Conservation (phyloP, 30 jellyfish, hydroid and myxozoan genomes). For the Cassiopea xamachana region DNA sequence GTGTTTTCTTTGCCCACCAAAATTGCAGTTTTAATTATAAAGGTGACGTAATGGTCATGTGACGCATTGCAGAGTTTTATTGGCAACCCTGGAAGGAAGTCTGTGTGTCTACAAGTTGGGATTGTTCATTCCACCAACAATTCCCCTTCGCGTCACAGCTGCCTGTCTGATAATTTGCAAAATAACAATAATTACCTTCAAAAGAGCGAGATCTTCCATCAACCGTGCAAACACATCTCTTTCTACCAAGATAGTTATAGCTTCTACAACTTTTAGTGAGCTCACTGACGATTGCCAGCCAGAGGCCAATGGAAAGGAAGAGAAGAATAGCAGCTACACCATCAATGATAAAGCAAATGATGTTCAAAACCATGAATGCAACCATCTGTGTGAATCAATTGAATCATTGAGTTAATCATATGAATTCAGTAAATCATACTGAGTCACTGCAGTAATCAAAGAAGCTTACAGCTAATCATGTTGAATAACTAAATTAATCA, state of each 20-base stretch:
- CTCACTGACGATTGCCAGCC: constrained; percentile 65
- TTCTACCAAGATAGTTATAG: not conserved
- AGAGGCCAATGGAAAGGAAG: constrained; percentile 67
- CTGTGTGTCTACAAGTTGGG: too few relatives aligned
- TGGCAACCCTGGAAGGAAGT: too few relatives aligned
- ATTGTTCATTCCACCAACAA: too few relatives aligned
- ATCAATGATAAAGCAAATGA: constrained; percentile 71
- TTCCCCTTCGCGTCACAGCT: too few relatives aligned
- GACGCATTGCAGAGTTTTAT: too few relatives aligned
- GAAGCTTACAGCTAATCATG: too few relatives aligned
- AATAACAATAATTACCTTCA: not conserved
- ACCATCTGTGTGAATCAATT: constrained; percentile 66
- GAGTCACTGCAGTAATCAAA: too few relatives aligned
- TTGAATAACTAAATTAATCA: too few relatives aligned
- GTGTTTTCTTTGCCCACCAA: too few relatives aligned
- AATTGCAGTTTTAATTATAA: too few relatives aligned
- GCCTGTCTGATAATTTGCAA: too few relatives aligned
- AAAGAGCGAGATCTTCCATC: not conserved
- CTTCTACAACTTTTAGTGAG: constrained; percentile 6
- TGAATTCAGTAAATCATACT: not conserved
- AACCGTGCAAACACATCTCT: not conserved
- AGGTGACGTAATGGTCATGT: too few relatives aligned
- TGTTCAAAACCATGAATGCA: constrained; percentile 88
- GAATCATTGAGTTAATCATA: not conserved
- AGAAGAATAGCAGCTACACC: constrained; percentile 75